Evolutionary conservation across 1,140 invertebrate species (phyloP).

Genomic region (Neotoxoptera formosana): DNA sequence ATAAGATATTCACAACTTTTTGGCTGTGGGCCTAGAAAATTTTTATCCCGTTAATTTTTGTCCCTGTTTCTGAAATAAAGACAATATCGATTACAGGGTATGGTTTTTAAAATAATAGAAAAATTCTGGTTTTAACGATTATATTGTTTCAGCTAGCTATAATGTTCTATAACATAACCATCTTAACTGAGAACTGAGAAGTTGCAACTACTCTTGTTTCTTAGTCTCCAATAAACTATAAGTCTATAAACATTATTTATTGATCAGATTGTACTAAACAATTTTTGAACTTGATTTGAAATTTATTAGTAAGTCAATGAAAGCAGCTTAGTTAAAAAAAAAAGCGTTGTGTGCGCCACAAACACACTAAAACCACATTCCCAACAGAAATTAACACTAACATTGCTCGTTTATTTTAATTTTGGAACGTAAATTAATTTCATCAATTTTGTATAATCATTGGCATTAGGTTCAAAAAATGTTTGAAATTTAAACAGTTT

Average conservation of each 20-base stretch:
- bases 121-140: background rate
- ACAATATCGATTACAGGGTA: background rate
- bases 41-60: slow-evolving; percentile 21
- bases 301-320: background rate
- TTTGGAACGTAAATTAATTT: background rate
- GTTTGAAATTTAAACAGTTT: background rate
- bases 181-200: too few species aligned
- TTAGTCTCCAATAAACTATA: background rate
- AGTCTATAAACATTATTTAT: background rate
- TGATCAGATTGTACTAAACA: background rate
- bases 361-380: too few species aligned
- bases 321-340: too few species aligned
- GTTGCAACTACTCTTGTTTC: background rate
- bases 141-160: background rate
- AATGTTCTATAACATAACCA: too few species aligned
- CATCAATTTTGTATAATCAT: background rate
- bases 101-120: background rate
- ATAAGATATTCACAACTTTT: slow-evolving; percentile 52
- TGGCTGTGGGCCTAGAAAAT: slow-evolving; percentile 46
- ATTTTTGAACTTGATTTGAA: background rate
- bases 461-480: background rate
- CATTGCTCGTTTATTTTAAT: background rate
- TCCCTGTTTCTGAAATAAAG: background rate
- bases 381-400: background rate
- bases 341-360: too few species aligned